Evolutionary conservation across 2,113 vertebrate species (phyloP).

Genomic region (Sprattus sprattus): DNA sequence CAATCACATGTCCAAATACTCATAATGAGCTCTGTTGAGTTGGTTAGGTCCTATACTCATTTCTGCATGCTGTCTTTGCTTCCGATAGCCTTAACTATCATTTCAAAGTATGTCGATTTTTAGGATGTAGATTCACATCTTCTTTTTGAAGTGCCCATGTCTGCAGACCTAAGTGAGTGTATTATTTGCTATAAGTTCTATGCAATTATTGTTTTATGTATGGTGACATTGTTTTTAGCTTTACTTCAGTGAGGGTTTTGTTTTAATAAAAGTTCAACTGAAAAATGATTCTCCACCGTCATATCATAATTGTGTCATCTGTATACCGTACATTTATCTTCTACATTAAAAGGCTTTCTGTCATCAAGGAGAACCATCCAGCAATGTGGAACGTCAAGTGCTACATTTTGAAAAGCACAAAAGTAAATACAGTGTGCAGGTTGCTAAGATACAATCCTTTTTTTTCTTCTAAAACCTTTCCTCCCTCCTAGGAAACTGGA

Average conservation of each 20-base stretch:
- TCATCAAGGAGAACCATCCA: background rate
- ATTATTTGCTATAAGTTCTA: constrained; percentile 63
- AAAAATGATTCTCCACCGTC: constrained; percentile 23
- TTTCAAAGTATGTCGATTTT: constrained; percentile 30
- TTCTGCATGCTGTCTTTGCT: constrained; percentile 39
- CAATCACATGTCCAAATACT: background rate
- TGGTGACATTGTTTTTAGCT: constrained; percentile 57
- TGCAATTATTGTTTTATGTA: constrained; percentile 70
- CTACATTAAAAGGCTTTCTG: too few relatives aligned
- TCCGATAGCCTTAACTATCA: constrained; percentile 40
- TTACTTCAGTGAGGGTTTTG: constrained; percentile 62
- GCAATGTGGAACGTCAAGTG: background rate
- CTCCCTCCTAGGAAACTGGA: background rate
- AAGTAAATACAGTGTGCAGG: background rate
- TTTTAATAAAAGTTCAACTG: constrained; percentile 74
- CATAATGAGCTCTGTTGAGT: background rate
- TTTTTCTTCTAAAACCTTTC: background rate
- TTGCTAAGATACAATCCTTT: background rate
- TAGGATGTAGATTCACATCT: constrained; percentile 2
- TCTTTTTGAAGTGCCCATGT: constrained; percentile 48
- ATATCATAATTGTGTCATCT: background rate
- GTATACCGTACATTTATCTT: too few relatives aligned
- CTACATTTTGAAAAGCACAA: background rate
- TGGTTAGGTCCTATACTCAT: background rate
- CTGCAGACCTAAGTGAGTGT: constrained; percentile 49